Conservation (phyloP, 1,140 invertebrate species). For the Sweltsa coloradensis region DNA sequence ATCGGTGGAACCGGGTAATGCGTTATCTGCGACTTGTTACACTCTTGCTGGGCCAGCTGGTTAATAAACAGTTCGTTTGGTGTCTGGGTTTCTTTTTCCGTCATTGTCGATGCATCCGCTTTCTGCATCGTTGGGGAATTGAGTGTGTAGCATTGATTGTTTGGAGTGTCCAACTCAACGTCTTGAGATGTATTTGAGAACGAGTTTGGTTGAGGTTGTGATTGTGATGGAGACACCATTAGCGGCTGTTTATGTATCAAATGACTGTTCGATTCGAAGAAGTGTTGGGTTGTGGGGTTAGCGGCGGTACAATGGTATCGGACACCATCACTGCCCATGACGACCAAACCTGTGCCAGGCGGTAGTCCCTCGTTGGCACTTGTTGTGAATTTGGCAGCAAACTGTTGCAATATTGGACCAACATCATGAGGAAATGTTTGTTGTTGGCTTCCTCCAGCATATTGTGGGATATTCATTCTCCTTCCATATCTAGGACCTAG, state of each 20-base stretch:
- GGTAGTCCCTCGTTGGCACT: no score
- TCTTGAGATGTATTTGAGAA: neutral
- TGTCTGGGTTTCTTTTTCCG: conserved; percentile 7
- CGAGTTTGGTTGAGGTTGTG: neutral
- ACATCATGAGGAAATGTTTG: neutral
- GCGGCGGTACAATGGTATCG: conserved; percentile 4
- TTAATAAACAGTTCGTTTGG: neutral
- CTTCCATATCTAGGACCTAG: neutral
- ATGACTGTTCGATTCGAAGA: neutral
- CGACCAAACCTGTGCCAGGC: conserved; percentile 4
- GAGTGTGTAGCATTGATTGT: conserved; percentile 1
- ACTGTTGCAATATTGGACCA: neutral
- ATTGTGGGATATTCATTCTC: conserved; percentile 9
- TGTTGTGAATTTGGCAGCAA: neutral
- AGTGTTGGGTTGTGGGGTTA: neutral
- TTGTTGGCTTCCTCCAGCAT: neutral
- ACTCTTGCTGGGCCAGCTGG: neutral
- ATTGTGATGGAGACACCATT: no score
- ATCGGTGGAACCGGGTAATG: conserved; percentile 1
- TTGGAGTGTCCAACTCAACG: neutral
- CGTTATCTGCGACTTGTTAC: neutral
- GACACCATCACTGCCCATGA: conserved; percentile 5
- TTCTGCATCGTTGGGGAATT: neutral
- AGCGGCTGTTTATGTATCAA: no score
- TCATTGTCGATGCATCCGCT: conserved; percentile 9